phyloP scores from a whole-genome alignment of 2,113 vertebrate species.

The Oxyura jamaicensis region DNA sequence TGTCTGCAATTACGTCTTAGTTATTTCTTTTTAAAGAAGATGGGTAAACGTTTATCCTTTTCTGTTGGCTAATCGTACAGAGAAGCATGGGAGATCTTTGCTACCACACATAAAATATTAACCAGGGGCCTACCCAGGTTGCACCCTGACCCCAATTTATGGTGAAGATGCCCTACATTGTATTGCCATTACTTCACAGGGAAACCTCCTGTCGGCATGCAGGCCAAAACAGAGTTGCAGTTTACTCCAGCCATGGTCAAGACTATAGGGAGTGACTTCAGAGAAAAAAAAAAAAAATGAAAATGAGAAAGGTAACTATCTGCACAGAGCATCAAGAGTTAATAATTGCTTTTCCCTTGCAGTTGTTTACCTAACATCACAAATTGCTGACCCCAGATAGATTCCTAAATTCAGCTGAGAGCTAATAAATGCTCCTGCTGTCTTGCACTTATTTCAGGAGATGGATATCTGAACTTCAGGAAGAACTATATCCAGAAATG shows the following conservation, averaged over 20 bases:
- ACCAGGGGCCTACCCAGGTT: rapidly evolving
- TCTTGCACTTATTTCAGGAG: background rate
- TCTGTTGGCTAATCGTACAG: background rate
- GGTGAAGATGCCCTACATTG: background rate
- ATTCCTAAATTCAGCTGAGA: background rate
- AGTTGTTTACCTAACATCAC: background rate
- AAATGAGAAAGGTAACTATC: background rate
- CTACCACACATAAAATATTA: background rate
- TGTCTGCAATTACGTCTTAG: background rate
- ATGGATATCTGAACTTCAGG: background rate
- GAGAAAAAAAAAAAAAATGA: background rate
- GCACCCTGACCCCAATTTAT: background rate
- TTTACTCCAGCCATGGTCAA: background rate
- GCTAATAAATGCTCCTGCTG: background rate
- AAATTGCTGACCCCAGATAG: rapidly evolving
- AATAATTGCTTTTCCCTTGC: background rate
- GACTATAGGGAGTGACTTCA: background rate
- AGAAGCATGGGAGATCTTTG: background rate
- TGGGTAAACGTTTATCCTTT: background rate
- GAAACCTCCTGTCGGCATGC: background rate
- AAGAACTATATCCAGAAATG: background rate
- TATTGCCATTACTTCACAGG: background rate
- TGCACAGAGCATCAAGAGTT: background rate
- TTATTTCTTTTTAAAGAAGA: background rate
- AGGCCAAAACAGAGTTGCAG: rapidly evolving